These are phyloP conservation scores for Sebastes flavidus DNA, from an alignment of 2,797 vertebrate genomes.

Conservation along the genomic window DNA sequence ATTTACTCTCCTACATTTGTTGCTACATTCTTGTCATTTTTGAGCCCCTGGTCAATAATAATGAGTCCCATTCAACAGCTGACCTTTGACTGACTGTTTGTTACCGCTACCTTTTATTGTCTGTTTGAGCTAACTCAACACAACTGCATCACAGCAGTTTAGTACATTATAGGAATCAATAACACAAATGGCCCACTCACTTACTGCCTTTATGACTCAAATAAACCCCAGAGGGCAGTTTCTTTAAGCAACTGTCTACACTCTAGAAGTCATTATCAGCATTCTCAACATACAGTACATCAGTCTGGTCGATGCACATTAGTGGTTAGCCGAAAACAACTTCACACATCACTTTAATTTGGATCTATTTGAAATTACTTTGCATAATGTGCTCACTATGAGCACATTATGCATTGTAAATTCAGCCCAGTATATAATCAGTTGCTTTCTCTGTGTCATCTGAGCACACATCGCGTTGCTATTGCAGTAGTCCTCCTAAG, in stretches of 20 bases:
- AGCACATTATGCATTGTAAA: not conserved
- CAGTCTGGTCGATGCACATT: conserved; percentile 17
- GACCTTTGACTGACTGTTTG: conserved; percentile 27
- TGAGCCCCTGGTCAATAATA: conserved; percentile 10
- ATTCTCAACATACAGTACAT: conserved; percentile 21
- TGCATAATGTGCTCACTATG: not conserved
- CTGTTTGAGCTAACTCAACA: conserved; percentile 38
- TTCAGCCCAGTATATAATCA: not conserved
- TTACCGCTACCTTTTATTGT: conserved; percentile 36
- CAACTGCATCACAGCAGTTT: conserved; percentile 49
- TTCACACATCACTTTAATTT: not conserved
- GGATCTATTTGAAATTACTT: not conserved
- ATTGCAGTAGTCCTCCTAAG: not conserved
- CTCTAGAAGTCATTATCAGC: conserved; percentile 50
- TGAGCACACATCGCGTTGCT: not conserved
- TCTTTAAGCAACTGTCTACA: conserved; percentile 44
- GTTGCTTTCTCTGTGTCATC: not conserved
- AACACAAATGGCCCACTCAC: conserved; percentile 55
- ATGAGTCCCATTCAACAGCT: not conserved
- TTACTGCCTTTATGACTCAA: conserved; percentile 65
- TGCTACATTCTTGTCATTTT: conserved; percentile 21
- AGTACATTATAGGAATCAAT: conserved; percentile 72
- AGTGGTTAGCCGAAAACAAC: not conserved
- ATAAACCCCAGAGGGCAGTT: conserved; percentile 63
- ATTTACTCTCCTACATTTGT: not conserved